These are phyloP conservation scores for Pantherophis guttatus DNA, from an alignment of 2,113 vertebrate species.

Conservation along the genomic window DNA sequence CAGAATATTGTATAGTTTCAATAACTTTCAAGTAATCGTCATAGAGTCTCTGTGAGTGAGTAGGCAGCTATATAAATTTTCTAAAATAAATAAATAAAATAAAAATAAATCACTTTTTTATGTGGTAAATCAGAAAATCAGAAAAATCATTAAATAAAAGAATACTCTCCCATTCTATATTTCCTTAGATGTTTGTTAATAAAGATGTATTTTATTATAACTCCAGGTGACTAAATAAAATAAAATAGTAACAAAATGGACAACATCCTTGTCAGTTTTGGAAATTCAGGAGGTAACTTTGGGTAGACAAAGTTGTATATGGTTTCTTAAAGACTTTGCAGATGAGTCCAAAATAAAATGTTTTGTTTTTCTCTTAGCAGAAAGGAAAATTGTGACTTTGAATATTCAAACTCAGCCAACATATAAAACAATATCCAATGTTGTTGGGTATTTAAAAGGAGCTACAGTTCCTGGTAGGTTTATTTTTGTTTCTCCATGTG, in stretches of 20 bases:
- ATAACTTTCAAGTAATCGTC: neutral
- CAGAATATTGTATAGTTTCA: neutral
- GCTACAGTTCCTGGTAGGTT: conserved; percentile 80
- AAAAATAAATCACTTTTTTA: neutral
- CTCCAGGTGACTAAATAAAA: neutral
- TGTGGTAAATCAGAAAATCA: neutral
- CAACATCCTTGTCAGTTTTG: neutral
- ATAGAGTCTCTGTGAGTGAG: neutral
- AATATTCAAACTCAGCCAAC: conserved; percentile 74
- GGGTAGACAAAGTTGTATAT: neutral
- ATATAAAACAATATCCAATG: conserved; percentile 82
- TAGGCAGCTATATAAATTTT: neutral
- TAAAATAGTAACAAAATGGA: neutral
- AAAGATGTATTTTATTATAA: neutral
- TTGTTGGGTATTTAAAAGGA: conserved; percentile 86
- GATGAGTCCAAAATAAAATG: neutral
- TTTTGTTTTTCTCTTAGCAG: conserved; percentile 48
- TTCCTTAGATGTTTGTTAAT: neutral
- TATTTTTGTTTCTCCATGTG: neutral
- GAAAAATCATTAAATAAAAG: neutral
- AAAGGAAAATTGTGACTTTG: conserved; percentile 72
- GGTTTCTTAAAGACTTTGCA: accelerated
- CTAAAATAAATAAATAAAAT: neutral
- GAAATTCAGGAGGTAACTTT: neutral
- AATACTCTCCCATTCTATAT: neutral